Conservation (phyloP, 2,888 invertebrate genomes). For the Leptinotarsa tumamoca region DNA sequence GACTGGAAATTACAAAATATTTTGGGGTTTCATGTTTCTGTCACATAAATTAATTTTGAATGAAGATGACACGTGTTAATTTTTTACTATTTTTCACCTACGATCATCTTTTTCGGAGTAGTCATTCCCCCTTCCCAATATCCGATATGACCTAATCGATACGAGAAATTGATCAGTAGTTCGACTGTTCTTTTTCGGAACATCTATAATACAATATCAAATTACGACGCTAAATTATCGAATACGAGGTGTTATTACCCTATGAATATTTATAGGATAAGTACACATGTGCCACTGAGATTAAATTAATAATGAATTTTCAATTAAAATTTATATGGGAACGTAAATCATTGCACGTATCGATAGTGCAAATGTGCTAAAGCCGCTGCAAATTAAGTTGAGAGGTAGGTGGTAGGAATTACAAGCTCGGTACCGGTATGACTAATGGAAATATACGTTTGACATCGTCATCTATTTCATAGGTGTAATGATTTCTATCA, state of each 20-base stretch:
- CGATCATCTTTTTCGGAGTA: no score
- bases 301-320: conserved; percentile 40
- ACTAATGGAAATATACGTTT: conserved; percentile 12
- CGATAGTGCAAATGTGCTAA: conserved; percentile 28
- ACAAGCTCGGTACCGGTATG: conserved; percentile 7
- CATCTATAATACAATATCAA: conserved; percentile 17
- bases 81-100: no score
- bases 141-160: neutral
- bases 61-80: no score
- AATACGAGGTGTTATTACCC: conserved; percentile 34
- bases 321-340: conserved; percentile 37
- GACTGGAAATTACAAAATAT: no score
- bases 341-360: conserved; percentile 28
- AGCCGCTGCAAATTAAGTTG: conserved; percentile 21
- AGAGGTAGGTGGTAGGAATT: conserved; percentile 12
- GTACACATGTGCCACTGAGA: conserved; percentile 31
- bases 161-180: neutral
- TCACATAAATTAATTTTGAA: no score
- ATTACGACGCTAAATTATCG: conserved; percentile 26
- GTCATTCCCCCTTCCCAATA: neutral
- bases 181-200: neutral
- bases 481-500: neutral
- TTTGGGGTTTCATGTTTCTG: no score
- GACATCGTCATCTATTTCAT: neutral
- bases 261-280: conserved; percentile 37